Evolutionary conservation across 2,113 vertebrate species (phyloP).

Genomic region (Lathamus discolor): DNA sequence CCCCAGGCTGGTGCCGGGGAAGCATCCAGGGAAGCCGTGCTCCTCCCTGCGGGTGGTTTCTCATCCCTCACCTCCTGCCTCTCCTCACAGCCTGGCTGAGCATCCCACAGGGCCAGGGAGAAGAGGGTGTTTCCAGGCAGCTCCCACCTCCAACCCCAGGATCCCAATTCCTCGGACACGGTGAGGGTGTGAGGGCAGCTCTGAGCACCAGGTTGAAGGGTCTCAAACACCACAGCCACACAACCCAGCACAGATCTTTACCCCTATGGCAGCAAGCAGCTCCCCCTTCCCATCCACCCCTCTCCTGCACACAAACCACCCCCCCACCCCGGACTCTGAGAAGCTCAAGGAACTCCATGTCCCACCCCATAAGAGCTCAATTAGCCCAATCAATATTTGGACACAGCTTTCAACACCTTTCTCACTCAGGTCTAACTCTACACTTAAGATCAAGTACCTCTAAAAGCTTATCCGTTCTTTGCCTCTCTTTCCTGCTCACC

Average conservation of each 20-base stretch:
- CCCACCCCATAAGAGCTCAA: not conserved
- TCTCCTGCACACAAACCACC: not conserved
- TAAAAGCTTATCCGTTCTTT: rapidly evolving
- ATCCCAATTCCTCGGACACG: not conserved
- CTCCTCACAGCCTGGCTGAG: not conserved
- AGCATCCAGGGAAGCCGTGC: not conserved
- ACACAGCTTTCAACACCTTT: not conserved
- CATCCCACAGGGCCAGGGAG: not conserved
- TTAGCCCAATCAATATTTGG: not conserved
- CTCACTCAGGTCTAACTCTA: not conserved
- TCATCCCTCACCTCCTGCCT: not conserved
- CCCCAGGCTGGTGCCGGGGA: not conserved
- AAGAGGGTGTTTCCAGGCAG: not conserved
- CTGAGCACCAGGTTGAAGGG: not conserved
- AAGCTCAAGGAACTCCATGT: not conserved
- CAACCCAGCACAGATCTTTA: not conserved
- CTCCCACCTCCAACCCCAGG: not conserved
- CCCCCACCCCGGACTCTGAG: not conserved
- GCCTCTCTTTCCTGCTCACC: not conserved
- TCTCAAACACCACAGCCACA: not conserved
- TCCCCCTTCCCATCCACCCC: too few relatives aligned
- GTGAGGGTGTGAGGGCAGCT: not conserved
- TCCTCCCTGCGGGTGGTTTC: not conserved
- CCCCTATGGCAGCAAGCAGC: rapidly evolving
- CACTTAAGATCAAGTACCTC: not conserved